These are phyloP conservation scores for Scarus forsteni DNA, from an alignment of 2,797 vertebrate species.

Conservation along the genomic window DNA sequence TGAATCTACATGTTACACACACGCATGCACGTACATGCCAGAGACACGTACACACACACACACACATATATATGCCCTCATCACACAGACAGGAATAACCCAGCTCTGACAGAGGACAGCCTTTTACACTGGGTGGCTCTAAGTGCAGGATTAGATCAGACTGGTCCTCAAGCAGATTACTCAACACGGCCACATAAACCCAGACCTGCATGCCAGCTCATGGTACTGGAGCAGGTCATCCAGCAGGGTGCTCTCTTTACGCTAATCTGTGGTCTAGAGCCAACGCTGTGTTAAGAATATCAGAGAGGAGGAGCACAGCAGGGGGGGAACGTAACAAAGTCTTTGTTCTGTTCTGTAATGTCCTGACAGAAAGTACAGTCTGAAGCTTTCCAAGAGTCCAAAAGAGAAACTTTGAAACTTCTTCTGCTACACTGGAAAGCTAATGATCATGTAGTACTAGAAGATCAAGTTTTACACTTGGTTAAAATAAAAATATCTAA, in stretches of 20 bases:
- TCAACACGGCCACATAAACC: conserved; percentile 60
- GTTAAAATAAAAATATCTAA: too few relatives aligned
- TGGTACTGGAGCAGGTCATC: conserved; percentile 34
- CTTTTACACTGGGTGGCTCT: conserved; percentile 44
- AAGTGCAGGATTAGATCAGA: conserved; percentile 58
- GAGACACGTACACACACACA: conserved; percentile 2
- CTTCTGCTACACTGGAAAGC: too few relatives aligned
- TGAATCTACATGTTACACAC: conserved; percentile 13
- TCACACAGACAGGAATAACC: conserved; percentile 12
- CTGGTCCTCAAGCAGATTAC: conserved; percentile 71
- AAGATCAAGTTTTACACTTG: too few relatives aligned
- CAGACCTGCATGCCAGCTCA: conserved; percentile 25
- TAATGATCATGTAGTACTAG: too few relatives aligned
- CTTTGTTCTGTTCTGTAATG: not conserved
- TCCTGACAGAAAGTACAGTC: not conserved
- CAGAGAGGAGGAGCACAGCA: not conserved
- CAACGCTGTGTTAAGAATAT: conserved; percentile 13
- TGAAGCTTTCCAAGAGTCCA: too few relatives aligned
- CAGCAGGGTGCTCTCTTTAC: conserved; percentile 5
- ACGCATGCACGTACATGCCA: not conserved
- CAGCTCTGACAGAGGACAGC: conserved; percentile 13
- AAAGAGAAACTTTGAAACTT: too few relatives aligned
- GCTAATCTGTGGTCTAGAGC: not conserved
- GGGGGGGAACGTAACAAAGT: not conserved
- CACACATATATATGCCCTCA: not conserved